Evolutionary conservation across 2,113 vertebrate species (phyloP).

Genomic region (Ploceus nigricollis): DNA sequence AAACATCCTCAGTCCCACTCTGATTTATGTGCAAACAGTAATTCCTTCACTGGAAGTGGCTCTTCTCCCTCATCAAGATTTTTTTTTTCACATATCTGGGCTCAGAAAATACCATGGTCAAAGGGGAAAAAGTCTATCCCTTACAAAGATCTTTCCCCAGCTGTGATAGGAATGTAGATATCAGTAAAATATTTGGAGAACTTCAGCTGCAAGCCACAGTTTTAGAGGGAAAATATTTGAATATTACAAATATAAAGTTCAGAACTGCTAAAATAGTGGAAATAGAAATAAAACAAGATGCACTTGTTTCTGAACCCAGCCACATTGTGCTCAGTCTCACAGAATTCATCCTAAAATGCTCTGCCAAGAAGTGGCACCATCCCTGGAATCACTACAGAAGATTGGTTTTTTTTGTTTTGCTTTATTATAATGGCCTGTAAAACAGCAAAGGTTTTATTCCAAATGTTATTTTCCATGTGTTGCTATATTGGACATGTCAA

Average conservation of each 20-base stretch:
- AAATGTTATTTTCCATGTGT: neutral
- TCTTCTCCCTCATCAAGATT: neutral
- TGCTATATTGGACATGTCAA: neutral
- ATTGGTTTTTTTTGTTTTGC: neutral
- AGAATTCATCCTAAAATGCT: neutral
- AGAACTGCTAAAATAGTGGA: neutral
- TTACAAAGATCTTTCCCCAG: neutral
- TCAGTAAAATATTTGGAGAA: neutral
- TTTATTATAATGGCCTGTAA: neutral
- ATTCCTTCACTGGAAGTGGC: neutral
- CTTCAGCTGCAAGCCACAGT: neutral
- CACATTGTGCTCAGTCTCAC: fast-evolving
- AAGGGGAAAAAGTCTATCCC: neutral
- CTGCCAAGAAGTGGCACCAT: neutral
- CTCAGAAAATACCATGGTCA: neutral
- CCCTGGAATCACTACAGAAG: neutral
- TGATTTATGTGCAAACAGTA: neutral
- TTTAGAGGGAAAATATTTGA: neutral
- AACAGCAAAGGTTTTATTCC: neutral
- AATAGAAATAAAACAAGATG: neutral
- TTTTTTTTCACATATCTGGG: neutral
- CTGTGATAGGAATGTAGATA: neutral
- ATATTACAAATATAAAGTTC: neutral
- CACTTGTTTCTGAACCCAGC: neutral
- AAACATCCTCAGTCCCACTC: neutral